These are phyloP conservation scores for Tursiops truncatus DNA, from an alignment of 2,113 vertebrate species.

Conservation along the genomic window DNA sequence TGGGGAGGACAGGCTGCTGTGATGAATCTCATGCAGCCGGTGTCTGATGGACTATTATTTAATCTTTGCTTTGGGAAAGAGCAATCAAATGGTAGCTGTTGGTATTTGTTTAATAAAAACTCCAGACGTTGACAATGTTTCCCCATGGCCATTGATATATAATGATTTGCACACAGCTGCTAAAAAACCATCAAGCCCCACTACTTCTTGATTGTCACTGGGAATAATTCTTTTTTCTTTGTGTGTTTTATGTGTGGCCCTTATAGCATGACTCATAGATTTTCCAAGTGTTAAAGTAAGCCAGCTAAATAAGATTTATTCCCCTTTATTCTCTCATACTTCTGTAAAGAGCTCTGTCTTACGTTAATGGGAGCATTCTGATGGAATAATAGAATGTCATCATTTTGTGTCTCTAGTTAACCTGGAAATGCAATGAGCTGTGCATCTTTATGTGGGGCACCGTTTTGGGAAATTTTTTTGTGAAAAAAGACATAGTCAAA, in stretches of 20 bases:
- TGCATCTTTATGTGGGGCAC: background rate
- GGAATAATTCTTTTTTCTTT: constrained; percentile 40
- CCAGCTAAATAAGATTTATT: background rate
- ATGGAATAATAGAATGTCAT: background rate
- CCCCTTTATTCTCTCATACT: background rate
- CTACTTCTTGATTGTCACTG: constrained; percentile 7
- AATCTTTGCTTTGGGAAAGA: constrained; percentile 61
- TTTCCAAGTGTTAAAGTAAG: constrained; percentile 66
- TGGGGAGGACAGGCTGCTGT: background rate
- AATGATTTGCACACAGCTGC: constrained; percentile 66
- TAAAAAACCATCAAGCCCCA: background rate
- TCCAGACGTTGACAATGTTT: constrained; percentile 71
- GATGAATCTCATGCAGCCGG: background rate
- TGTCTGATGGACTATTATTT: constrained; percentile 60
- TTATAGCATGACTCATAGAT: constrained; percentile 21
- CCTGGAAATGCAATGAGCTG: background rate
- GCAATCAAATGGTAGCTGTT: constrained; percentile 56
- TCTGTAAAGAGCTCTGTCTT: constrained; percentile 18
- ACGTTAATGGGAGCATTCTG: background rate
- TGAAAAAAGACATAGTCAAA: background rate
- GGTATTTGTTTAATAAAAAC: constrained; percentile 71
- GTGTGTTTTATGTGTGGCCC: background rate
- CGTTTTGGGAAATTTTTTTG: background rate
- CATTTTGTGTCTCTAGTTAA: constrained; percentile 27
- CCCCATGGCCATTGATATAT: background rate